Conservation (phyloP, 2,113 vertebrate genomes). For the Alligator sinensis region DNA sequence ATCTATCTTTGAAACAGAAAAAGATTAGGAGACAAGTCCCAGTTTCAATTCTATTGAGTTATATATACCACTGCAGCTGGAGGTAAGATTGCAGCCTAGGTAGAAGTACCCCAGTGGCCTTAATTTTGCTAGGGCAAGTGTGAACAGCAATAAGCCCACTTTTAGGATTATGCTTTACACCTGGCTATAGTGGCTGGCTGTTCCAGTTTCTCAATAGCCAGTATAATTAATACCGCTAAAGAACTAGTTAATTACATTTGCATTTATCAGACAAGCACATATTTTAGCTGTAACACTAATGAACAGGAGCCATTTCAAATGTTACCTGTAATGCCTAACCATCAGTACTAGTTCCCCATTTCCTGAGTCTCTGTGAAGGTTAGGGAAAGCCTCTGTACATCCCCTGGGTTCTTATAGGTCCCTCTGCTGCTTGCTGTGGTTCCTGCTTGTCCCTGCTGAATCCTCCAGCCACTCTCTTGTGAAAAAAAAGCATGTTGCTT, state of each 20-base stretch:
- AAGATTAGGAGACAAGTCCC: too few species aligned
- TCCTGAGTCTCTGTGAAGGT: too few species aligned
- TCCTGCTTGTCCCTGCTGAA: background rate
- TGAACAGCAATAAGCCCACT: background rate
- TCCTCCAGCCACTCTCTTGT: too few species aligned
- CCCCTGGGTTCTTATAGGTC: background rate
- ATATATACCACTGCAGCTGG: too few species aligned
- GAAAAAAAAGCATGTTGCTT: background rate
- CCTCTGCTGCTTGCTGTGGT: background rate
- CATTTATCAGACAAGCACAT: background rate
- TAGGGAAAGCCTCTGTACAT: background rate
- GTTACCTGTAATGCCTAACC: accelerated
- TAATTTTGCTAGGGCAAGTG: too few species aligned
- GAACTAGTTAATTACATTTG: background rate
- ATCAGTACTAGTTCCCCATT: background rate
- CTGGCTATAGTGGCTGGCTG: background rate
- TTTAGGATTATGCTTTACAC: background rate
- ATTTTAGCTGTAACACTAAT: too few species aligned
- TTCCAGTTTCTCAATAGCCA: background rate
- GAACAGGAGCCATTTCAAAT: background rate
- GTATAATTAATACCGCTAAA: background rate
- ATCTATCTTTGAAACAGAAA: background rate
- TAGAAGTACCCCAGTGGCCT: too few species aligned
- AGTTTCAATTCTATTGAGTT: too few species aligned
- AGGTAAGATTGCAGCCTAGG: too few species aligned